Base-by-base conservation (phyloP, 2,797 vertebrate species). In the Hypotaenidia okinawae region DNA sequence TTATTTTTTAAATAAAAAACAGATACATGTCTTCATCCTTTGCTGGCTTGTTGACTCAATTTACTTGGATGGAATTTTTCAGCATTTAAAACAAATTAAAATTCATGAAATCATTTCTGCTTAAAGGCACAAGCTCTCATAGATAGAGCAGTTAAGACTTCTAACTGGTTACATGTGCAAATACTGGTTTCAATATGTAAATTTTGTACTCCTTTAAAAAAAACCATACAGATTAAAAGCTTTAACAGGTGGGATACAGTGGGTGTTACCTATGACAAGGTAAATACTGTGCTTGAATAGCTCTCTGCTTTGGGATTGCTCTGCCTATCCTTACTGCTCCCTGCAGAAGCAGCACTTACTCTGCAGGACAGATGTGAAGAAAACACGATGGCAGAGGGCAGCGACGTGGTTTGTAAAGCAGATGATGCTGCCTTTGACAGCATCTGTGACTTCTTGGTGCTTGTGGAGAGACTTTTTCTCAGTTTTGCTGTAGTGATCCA, bases 11-110 rank as follows among this genome's bases (percentile, higher is more conserved):
- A 95, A 94, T 96, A 89, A 63, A 83, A 95, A 51, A 2, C 94
- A 96, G 90, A 95, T 87, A 92, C 23, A 17, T 58, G 68, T 88
- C 68, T 95, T 92, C 93, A 85, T 96, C 59, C 1, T 78, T 87
- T 94, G 30, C 41, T 78, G 94, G 69, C 88, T 95, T 92, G 62
- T 94, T 93, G 86, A 92, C 86, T 96, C 32, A 55, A 52, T 96
- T 95, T 90, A 55, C 72, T 95, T 89, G 93, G 94, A 90, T 89
- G 80, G 68, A 78, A 52, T 89, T 93, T 93, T 95, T 95, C 92
- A 94, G 77, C 93, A 93, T 96, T 90, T 93, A 93, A 92, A 97
- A 93, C 94, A 83, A 95, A 95, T 96, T 93, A 96, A 89, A 95
- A 92, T 93, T 89, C 75, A 87, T 94, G 75, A 89, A 45, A 92